These are phyloP conservation scores for Erpornis zantholeuca DNA, from an alignment of 2,113 vertebrate genomes.

Conservation along the genomic window DNA sequence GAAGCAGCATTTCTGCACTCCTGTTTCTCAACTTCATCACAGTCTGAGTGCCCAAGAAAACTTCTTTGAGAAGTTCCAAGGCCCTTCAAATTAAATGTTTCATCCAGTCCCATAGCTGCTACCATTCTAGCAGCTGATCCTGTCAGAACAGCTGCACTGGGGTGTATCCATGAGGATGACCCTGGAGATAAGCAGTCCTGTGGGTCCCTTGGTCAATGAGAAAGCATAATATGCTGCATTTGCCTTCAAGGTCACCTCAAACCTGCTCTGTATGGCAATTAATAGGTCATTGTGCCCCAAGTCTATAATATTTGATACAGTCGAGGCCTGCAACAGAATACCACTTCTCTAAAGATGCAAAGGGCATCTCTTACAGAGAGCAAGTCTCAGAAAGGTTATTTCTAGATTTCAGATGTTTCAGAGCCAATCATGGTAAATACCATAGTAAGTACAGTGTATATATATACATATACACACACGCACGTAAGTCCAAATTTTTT, in stretches of 20 bases:
- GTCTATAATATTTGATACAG: neutral
- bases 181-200: neutral
- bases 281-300: neutral
- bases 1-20: neutral
- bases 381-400: neutral
- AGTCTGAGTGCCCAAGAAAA: neutral
- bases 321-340: neutral
- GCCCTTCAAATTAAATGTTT: neutral
- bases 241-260: neutral
- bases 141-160: neutral
- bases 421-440: neutral
- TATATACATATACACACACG: rapidly evolving
- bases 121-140: neutral
- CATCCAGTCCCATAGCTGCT: neutral
- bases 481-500: neutral
- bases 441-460: neutral
- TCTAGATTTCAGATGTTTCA: neutral
- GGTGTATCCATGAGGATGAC: neutral
- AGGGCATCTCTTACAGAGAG: neutral
- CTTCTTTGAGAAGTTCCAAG: neutral
- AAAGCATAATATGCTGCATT: neutral
- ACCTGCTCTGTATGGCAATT: neutral
- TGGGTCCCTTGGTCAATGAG: neutral
- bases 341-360: neutral
- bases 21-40: neutral